phyloP scores from a whole-genome alignment of 2,113 vertebrate species.

The Orientallactaga bullata region DNA sequence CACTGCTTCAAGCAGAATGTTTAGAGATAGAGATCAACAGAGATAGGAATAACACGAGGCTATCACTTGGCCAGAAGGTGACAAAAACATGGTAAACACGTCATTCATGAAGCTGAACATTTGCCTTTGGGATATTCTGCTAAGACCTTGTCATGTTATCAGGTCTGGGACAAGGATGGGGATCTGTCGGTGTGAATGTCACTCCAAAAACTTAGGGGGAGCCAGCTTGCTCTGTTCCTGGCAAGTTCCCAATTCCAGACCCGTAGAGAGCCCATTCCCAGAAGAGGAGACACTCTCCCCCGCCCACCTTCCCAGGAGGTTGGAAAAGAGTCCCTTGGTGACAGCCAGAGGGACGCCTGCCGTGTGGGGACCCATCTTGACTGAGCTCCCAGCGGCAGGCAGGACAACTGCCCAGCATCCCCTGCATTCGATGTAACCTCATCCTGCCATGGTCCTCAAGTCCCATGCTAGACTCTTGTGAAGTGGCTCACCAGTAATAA shows the following conservation, averaged over 20 bases:
- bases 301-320: neutral
- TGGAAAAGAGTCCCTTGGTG: neutral
- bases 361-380: neutral
- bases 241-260: constrained; percentile 56
- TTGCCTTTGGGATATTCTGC: constrained; percentile 79
- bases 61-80: constrained; percentile 81
- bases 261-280: neutral
- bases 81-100: constrained; percentile 79
- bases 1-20: constrained; percentile 1
- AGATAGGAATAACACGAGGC: constrained; percentile 20
- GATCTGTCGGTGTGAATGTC: constrained; percentile 54
- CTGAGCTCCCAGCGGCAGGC: neutral
- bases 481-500: constrained; percentile 83
- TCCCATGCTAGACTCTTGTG: constrained; percentile 72
- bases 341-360: neutral
- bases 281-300: neutral
- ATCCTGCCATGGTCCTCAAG: constrained; percentile 34
- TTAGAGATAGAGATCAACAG: constrained; percentile 63
- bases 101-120: constrained; percentile 75
- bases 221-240: neutral
- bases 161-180: constrained; percentile 71
- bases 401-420: constrained; percentile 30
- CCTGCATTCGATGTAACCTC: constrained; percentile 71
- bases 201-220: constrained; percentile 45
- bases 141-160: constrained; percentile 73